A percentile compares a stretch with the other conserved stretches of the same genome.
phyloP scores from a whole-genome alignment of 1,140 invertebrate genomes.

The Pachyrhynchus sulphureomaculatus region DNA sequence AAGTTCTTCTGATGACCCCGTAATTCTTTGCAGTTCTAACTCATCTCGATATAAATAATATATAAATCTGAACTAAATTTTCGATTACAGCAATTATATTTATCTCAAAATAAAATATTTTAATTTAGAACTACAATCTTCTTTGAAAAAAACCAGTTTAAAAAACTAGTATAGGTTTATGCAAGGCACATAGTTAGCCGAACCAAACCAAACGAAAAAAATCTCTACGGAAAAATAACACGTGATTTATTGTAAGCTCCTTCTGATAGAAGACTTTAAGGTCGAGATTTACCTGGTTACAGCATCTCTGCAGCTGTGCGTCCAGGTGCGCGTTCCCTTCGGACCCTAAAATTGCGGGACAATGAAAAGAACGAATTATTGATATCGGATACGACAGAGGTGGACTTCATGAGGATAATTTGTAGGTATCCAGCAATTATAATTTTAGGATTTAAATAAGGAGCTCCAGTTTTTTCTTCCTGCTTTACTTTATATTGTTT shows the following conservation, averaged over 20 bases:
- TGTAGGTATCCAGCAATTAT: background rate
- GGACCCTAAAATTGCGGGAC: slow-evolving; percentile 33
- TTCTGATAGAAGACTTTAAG: slow-evolving; percentile 4
- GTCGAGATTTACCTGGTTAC: slow-evolving; percentile 11
- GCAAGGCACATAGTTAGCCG: background rate
- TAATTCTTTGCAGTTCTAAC: no score
- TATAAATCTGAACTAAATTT: no score
- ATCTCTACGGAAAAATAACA: background rate
- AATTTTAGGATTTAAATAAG: background rate
- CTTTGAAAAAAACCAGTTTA: slow-evolving; percentile 5
- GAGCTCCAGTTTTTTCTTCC: no score
- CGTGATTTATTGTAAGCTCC: background rate
- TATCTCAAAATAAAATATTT: no score
- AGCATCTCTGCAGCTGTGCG: slow-evolving; percentile 40
- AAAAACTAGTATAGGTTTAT: background rate
- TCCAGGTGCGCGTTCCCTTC: slow-evolving; percentile 34
- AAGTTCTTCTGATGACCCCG: no score
- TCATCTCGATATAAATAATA: no score
- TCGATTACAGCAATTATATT: no score
- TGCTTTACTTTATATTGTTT: no score
- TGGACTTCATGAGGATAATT: slow-evolving; percentile 2
- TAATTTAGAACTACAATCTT: no score
- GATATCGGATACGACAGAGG: slow-evolving; percentile 20
- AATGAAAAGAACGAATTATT: slow-evolving; percentile 32
- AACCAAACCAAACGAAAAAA: background rate